A percentile compares a stretch with the other conserved stretches of the same genome.
These are phyloP conservation scores for Branchinecta lynchi DNA, from an alignment of 1,140 invertebrate species.

Conservation along the genomic window DNA sequence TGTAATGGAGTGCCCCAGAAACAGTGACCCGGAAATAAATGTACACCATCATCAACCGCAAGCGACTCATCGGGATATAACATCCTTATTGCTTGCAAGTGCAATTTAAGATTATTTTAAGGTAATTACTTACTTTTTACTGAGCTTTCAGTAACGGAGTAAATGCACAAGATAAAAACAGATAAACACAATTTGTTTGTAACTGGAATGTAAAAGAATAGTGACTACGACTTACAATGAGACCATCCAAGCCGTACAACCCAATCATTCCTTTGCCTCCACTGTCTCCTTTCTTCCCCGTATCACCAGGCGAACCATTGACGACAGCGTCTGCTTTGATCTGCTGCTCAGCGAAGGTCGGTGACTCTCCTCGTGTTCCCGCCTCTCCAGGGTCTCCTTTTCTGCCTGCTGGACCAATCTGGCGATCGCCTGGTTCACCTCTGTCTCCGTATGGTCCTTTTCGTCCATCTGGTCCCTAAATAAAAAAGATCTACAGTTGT, in stretches of 20 bases:
- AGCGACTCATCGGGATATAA: no score
- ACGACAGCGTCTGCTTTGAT: conserved; percentile 16
- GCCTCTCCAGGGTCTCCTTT: conserved; percentile 25
- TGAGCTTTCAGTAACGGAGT: no score
- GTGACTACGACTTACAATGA: not conserved
- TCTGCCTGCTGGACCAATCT: conserved; percentile 32
- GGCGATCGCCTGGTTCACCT: conserved; percentile 35
- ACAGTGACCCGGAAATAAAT: no score
- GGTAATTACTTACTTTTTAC: no score
- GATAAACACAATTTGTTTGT: no score
- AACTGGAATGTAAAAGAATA: not conserved
- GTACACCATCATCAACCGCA: no score
- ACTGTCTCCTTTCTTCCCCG: conserved; percentile 27
- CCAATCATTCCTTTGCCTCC: conserved; percentile 46
- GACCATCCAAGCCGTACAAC: conserved; percentile 31
- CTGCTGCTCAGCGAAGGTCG: conserved; percentile 28
- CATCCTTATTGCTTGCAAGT: no score
- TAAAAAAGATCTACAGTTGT: not conserved
- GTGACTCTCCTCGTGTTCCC: conserved; percentile 20
- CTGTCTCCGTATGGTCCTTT: conserved; percentile 27
- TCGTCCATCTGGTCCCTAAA: conserved; percentile 22
- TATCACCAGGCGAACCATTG: conserved; percentile 24
- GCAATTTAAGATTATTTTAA: no score
- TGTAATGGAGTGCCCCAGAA: no score
- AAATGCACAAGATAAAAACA: no score